Evolutionary conservation across 2,797 vertebrate genomes (phyloP).

Genomic region (Mus spretus): DNA sequence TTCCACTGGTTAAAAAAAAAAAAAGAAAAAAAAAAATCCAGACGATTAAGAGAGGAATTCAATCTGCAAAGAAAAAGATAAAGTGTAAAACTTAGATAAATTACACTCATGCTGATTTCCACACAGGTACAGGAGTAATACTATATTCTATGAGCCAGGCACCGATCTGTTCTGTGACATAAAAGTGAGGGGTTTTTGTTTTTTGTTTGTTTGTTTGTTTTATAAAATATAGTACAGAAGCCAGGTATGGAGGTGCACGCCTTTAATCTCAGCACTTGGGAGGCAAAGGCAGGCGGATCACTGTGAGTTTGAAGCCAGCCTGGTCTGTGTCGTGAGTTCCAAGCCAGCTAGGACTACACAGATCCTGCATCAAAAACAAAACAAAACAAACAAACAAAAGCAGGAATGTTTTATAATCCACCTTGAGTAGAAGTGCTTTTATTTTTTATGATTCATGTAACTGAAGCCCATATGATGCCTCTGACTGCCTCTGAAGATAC

Average conservation of each 20-base stretch:
- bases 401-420: neutral
- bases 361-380: neutral
- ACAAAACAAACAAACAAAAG: neutral
- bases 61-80: slow-evolving; percentile 82
- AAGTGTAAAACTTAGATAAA: neutral
- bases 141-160: neutral
- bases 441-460: slow-evolving; percentile 20
- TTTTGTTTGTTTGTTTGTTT: too few species aligned
- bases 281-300: neutral
- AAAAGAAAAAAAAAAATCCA: slow-evolving; percentile 76
- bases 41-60: slow-evolving; percentile 65
- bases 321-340: neutral
- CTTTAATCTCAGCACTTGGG: neutral
- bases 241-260: neutral
- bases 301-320: neutral
- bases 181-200: neutral
- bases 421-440: neutral
- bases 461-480: neutral
- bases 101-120: slow-evolving; percentile 2
- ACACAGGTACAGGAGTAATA: neutral
- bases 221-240: neutral
- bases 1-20: slow-evolving; percentile 68
- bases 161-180: neutral
- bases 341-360: neutral
- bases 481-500: neutral